Percentiles rank a stretch among this genome's conserved stretches.
Conservation (phyloP, 2,888 invertebrate species). For the Nineta flava region DNA sequence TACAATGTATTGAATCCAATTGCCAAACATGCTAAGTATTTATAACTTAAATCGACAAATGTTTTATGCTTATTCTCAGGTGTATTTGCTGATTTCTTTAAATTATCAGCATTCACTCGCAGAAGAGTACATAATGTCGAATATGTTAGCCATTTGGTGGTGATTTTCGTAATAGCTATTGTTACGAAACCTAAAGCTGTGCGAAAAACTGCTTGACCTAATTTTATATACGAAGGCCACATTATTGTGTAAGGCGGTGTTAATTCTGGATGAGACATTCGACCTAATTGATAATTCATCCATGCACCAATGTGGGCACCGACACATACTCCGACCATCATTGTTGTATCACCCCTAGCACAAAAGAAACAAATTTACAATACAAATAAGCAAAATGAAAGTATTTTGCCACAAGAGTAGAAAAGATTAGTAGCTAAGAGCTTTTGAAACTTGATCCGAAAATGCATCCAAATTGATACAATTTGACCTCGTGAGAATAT, state of each 20-base stretch:
- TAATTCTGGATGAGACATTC: slow-evolving; percentile 39
- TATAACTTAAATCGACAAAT: slow-evolving; percentile 66
- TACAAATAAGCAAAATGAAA: not conserved
- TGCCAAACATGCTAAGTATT: slow-evolving; percentile 64
- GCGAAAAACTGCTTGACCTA: slow-evolving; percentile 47
- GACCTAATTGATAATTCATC: slow-evolving; percentile 70
- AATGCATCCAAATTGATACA: no score
- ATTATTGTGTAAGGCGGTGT: slow-evolving; percentile 54
- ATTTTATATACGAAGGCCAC: slow-evolving; percentile 62
- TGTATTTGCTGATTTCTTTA: slow-evolving; percentile 46
- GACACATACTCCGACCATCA: slow-evolving; percentile 67
- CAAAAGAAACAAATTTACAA: slow-evolving; percentile 18
- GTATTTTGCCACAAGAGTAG: no score
- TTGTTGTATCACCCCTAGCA: slow-evolving; percentile 70
- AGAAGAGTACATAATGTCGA: slow-evolving; percentile 53
- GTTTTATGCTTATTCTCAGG: slow-evolving; percentile 54
- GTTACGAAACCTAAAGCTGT: slow-evolving; percentile 62
- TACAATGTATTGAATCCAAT: slow-evolving; percentile 68
- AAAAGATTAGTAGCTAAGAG: no score
- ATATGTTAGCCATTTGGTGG: slow-evolving; percentile 54
- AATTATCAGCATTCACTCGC: slow-evolving; percentile 45
- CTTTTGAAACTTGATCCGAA: no score
- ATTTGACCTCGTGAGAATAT: no score
- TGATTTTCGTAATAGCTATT: slow-evolving; percentile 48
- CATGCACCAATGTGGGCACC: slow-evolving; percentile 69